phyloP scores from a whole-genome alignment of 2,113 vertebrate species.

The Pelecanoides urinatrix region DNA sequence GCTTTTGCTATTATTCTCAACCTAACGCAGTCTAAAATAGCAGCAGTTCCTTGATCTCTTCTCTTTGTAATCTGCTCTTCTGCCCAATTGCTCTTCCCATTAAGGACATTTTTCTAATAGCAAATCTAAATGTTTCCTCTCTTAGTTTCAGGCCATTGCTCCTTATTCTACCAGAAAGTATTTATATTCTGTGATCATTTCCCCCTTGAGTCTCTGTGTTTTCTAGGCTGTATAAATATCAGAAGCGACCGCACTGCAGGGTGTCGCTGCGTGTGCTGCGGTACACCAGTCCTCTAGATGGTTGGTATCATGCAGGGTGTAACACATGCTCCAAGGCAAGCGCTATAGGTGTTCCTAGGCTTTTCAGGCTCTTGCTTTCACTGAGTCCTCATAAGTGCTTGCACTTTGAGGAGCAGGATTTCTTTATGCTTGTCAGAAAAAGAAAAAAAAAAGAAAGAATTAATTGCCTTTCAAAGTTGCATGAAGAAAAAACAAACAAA shows the following conservation, averaged over 20 bases:
- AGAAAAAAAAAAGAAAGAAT: background rate
- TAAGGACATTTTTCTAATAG: slow-evolving; percentile 62
- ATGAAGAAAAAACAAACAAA: background rate
- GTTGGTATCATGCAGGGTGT: slow-evolving; percentile 12
- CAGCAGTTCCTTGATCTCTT: slow-evolving; percentile 11
- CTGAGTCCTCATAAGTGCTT: background rate
- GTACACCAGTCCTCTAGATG: background rate
- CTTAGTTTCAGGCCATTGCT: slow-evolving; percentile 68
- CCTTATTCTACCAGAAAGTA: slow-evolving; percentile 66
- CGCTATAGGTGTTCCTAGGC: background rate
- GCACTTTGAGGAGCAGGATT: background rate
- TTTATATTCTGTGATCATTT: slow-evolving; percentile 56
- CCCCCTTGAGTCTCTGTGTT: slow-evolving; percentile 43
- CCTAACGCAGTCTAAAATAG: slow-evolving; percentile 17
- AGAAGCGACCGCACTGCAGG: slow-evolving; percentile 41
- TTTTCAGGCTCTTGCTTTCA: background rate
- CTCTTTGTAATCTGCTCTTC: slow-evolving; percentile 43
- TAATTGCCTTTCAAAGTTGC: background rate
- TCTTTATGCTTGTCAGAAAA: background rate
- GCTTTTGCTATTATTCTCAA: background rate
- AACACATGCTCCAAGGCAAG: slow-evolving; percentile 50
- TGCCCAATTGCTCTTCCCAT: slow-evolving; percentile 53
- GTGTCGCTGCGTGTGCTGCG: background rate
- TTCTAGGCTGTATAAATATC: slow-evolving; percentile 44
- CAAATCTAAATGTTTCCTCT: slow-evolving; percentile 56